Conservation (phyloP, 2,888 invertebrate species). For the Clepsis dumicolana region DNA sequence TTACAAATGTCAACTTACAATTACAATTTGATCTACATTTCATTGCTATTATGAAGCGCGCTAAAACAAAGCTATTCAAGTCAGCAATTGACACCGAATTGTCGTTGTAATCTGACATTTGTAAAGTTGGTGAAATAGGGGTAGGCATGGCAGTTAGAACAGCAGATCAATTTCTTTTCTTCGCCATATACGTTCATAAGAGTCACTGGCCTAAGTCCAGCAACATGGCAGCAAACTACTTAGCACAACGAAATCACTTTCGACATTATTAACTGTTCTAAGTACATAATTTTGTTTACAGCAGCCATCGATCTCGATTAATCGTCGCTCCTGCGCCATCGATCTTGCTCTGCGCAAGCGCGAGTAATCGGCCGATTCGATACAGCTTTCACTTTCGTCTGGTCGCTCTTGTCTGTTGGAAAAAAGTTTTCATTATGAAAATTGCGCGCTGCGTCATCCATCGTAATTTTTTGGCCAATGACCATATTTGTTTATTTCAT, state of each 20-base stretch:
- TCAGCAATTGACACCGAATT: too few relatives aligned
- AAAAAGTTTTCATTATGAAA: conserved; percentile 12
- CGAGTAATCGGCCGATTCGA: conserved; percentile 10
- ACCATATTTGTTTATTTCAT: background rate
- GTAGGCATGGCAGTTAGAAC: background rate
- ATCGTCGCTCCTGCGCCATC: conserved; percentile 15
- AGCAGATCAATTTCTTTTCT: background rate
- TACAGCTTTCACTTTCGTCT: conserved; percentile 25
- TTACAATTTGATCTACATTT: too few relatives aligned
- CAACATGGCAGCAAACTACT: background rate
- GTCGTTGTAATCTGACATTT: too few relatives aligned
- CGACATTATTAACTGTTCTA: background rate
- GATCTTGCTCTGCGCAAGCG: conserved; percentile 15
- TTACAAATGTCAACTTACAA: too few relatives aligned
- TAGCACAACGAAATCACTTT: conserved; percentile 1
- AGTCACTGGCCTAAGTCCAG: background rate
- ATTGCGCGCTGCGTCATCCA: conserved; percentile 12
- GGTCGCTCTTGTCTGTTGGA: background rate
- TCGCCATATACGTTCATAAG: background rate
- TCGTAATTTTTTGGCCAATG: conserved; percentile 2
- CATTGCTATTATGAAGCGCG: too few relatives aligned
- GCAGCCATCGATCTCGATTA: conserved; percentile 8
- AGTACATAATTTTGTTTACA: conserved; percentile 12
- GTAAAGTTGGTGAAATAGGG: too few relatives aligned
- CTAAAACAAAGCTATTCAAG: too few relatives aligned